Percentiles rank a stretch among this genome's conserved stretches.
Conservation (phyloP, 2,113 vertebrate genomes). For the Corythornis cristatus region DNA sequence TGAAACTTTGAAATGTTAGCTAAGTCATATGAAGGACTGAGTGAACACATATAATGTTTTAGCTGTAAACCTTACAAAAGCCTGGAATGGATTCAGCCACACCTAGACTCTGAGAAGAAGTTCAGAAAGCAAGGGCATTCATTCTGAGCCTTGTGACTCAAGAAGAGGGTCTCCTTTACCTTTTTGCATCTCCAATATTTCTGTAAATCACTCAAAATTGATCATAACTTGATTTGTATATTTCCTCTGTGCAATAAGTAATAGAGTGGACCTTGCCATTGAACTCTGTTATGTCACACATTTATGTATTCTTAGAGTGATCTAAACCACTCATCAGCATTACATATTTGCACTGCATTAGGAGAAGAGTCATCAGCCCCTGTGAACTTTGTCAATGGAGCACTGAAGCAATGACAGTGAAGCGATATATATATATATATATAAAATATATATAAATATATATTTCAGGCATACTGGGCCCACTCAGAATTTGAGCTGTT, state of each 20-base stretch:
- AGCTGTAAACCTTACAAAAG: neutral
- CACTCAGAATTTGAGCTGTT: neutral
- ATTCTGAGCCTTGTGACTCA: neutral
- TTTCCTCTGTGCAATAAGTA: neutral
- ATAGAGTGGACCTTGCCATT: neutral
- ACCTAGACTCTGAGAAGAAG: neutral
- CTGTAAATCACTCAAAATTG: neutral
- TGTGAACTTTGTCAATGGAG: neutral
- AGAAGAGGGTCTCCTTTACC: neutral
- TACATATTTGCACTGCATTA: neutral
- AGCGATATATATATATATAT: no score
- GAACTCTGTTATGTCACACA: neutral
- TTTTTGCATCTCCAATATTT: neutral
- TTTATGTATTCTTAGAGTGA: neutral
- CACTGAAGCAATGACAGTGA: neutral
- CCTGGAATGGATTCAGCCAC: neutral
- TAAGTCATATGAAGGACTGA: neutral
- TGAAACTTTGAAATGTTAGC: neutral
- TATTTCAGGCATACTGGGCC: neutral
- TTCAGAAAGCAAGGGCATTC: neutral
- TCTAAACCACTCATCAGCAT: neutral
- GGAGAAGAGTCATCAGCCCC: neutral
- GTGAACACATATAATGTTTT: neutral
- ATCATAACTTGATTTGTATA: neutral
- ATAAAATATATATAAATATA: no score